Evolutionary conservation across 2,797 vertebrate genomes (phyloP).

Genomic region (Poeciliopsis paucimaculata): DNA sequence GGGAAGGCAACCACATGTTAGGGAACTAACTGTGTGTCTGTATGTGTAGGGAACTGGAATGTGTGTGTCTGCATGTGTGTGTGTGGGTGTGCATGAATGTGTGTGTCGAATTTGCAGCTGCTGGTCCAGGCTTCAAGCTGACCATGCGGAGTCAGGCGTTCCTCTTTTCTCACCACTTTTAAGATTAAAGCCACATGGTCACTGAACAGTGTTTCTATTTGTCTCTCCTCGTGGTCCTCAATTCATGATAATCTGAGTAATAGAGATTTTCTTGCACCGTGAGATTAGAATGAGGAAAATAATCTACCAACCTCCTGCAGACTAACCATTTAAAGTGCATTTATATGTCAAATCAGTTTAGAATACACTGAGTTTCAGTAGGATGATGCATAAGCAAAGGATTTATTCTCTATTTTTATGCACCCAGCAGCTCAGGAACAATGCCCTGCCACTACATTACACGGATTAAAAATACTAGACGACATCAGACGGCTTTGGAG

Average conservation of each 20-base stretch:
- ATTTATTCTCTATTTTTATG: conserved; percentile 49
- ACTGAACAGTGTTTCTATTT: conserved; percentile 33
- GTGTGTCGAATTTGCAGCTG: conserved; percentile 56
- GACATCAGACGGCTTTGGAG: conserved; percentile 18
- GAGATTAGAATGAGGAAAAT: background rate
- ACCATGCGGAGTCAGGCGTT: conserved; percentile 63
- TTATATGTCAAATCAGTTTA: conserved; percentile 1
- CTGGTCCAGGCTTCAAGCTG: conserved; percentile 55
- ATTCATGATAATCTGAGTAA: conserved; percentile 3
- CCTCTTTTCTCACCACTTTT: conserved; percentile 50
- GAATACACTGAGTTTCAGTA: conserved; percentile 25
- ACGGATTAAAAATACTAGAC: conserved; percentile 29
- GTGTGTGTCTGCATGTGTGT: conserved; percentile 6
- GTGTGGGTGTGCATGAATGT: conserved; percentile 6
- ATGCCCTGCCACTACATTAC: conserved; percentile 13
- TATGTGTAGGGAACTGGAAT: conserved; percentile 53
- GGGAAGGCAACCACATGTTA: conserved; percentile 68
- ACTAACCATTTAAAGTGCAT: background rate
- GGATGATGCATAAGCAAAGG: conserved; percentile 21
- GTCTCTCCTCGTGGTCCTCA: conserved; percentile 2
- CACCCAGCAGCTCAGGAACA: conserved; percentile 19
- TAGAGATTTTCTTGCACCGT: background rate
- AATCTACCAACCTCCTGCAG: background rate
- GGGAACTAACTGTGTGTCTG: conserved; percentile 30
- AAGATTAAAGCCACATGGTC: conserved; percentile 52